These are phyloP conservation scores for Pseudorhombus dupliciocellatus DNA, from an alignment of 2,113 vertebrate species.

Conservation along the genomic window DNA sequence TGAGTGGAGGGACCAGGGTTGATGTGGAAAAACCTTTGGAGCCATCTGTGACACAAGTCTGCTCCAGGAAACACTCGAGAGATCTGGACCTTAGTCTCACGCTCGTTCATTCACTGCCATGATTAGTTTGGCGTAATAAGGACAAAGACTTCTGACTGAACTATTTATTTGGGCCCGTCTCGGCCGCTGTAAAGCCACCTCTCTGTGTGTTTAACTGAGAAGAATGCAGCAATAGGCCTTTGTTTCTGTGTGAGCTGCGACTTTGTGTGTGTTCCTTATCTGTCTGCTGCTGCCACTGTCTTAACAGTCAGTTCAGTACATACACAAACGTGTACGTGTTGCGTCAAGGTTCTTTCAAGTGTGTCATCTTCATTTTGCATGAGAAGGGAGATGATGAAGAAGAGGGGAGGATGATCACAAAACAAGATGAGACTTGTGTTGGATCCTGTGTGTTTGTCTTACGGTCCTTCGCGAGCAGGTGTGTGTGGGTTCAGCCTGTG, in stretches of 20 bases:
- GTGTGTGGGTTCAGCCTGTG: background rate
- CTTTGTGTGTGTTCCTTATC: background rate
- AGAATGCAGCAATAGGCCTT: constrained; percentile 71
- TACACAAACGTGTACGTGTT: background rate
- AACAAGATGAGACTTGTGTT: constrained; percentile 17
- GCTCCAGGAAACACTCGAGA: no score
- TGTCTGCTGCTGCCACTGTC: background rate
- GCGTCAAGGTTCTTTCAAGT: background rate
- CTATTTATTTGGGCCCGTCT: constrained; percentile 53
- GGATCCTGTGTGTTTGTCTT: constrained; percentile 35
- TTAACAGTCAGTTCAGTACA: background rate
- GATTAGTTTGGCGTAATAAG: background rate
- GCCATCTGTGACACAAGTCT: no score
- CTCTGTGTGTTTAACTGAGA: constrained; percentile 67
- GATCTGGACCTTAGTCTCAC: no score
- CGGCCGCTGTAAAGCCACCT: constrained; percentile 64
- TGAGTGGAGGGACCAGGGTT: no score
- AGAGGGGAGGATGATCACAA: background rate
- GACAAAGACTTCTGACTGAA: constrained; percentile 23
- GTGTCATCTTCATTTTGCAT: background rate
- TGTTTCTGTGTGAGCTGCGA: constrained; percentile 56
- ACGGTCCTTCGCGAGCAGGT: constrained; percentile 17
- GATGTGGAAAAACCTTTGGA: no score
- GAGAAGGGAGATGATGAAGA: background rate
- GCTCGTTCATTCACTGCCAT: background rate